Evolutionary conservation across 1,140 invertebrate genomes (phyloP).

Genomic region (Sitobion miscanthi): DNA sequence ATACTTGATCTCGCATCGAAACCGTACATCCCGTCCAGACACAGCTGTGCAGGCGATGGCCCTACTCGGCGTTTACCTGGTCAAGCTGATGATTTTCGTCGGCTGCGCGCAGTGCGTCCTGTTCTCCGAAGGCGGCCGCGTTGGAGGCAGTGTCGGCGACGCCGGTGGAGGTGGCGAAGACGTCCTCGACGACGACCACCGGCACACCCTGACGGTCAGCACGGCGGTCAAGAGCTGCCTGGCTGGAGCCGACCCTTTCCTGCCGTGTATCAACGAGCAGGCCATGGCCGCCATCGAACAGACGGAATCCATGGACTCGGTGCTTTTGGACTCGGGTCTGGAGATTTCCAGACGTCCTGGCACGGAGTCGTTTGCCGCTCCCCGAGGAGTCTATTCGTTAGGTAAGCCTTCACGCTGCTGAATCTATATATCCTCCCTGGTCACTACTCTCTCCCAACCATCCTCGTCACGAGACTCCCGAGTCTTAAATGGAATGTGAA

Average conservation of each 20-base stretch:
- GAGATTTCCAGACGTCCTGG: neutral
- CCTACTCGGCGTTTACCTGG: neutral
- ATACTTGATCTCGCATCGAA: neutral
- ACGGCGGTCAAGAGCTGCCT: neutral
- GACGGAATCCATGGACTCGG: neutral
- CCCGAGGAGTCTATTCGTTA: neutral
- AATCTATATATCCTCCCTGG: no score
- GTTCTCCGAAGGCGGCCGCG: neutral
- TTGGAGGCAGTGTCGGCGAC: neutral
- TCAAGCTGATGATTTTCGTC: neutral
- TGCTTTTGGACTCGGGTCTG: neutral
- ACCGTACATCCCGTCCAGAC: neutral
- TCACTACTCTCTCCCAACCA: neutral
- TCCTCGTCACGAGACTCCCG: neutral
- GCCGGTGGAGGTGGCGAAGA: neutral
- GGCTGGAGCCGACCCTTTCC: neutral
- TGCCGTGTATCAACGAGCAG: conserved; percentile 27
- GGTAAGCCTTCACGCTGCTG: neutral
- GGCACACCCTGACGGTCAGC: neutral
- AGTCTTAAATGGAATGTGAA: neutral
- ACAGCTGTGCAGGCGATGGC: no score
- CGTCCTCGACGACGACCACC: neutral
- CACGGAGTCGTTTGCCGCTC: neutral
- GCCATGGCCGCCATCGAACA: conserved; percentile 44
- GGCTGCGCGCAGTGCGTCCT: neutral